A percentile compares a stretch with the other conserved stretches of the same genome.
phyloP scores from a whole-genome alignment of 2,113 vertebrate species.

The Ophthalmolycus amberensis region DNA sequence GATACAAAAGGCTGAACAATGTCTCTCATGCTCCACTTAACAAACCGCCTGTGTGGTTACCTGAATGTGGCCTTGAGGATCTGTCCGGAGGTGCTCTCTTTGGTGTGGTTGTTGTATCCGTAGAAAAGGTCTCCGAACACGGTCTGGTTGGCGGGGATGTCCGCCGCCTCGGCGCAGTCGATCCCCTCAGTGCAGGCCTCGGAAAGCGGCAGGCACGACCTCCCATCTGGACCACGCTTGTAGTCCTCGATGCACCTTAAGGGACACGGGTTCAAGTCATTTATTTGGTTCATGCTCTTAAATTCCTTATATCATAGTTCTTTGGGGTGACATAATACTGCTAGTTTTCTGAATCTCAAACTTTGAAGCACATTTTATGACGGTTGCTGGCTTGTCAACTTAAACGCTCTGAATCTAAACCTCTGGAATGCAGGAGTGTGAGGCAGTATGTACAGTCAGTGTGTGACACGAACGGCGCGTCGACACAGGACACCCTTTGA shows the following conservation, averaged over 20 bases:
- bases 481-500: background rate
- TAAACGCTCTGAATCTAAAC: background rate
- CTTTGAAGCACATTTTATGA: background rate
- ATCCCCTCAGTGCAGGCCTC: slow-evolving; percentile 90
- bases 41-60: slow-evolving; percentile 75
- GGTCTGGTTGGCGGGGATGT: slow-evolving; percentile 95
- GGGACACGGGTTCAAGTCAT: background rate
- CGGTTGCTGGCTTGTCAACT: background rate
- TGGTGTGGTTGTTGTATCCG: slow-evolving; percentile 96
- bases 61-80: slow-evolving; percentile 96
- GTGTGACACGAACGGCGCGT: background rate
- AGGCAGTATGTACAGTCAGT: background rate
- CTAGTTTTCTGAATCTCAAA: background rate
- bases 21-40: slow-evolving; percentile 38
- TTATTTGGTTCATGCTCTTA: background rate
- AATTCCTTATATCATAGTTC: background rate
- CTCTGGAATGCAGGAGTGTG: background rate
- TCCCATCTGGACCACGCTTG: slow-evolving; percentile 90
- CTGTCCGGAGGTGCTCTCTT: slow-evolving; percentile 90
- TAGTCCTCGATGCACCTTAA: slow-evolving; percentile 97
- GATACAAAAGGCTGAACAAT: slow-evolving; percentile 38
- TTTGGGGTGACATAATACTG: background rate
- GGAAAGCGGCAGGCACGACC: slow-evolving; percentile 92
- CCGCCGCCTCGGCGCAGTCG: slow-evolving; percentile 89
- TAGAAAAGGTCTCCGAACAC: slow-evolving; percentile 97